Base-by-base conservation (phyloP, 2,113 vertebrate genomes). In the Sisor rabdophorus region DNA sequence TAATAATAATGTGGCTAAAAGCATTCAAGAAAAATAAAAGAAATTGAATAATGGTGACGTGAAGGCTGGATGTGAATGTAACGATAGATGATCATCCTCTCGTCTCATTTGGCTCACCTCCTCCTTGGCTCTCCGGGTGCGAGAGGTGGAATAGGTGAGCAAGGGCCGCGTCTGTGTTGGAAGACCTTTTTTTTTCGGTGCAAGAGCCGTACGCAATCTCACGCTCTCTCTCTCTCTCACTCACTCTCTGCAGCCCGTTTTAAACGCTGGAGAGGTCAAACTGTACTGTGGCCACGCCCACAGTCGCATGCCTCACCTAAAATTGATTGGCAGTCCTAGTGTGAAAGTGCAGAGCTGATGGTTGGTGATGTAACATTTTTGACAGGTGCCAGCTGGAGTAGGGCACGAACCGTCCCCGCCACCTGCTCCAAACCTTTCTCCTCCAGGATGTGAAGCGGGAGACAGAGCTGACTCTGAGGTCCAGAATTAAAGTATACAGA, bases 361-460 rank as follows among this genome's bases (percentile, higher is more conserved):
- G 68, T 84, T 0, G 86, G 44, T 0, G 79, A 72, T 30, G 54
- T 82, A 16, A 74, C 44, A 68, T 91, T 89, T 86, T 95, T 93
- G 81, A 94, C 94, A 12, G 95, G 96, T 73, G 95, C 96, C 79
- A 97, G 91, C 52, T 95, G 93, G 86, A 98, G 92, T 88, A 98
- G 93, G 20, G 95, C 93, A 74, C 92, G 87, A 55, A 99, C 95
- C 4, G 96, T 99, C 82, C 91, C 90, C 11, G 96, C 95, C 83
- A 98, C 94, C 91, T 95, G 95, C 86, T 93, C 87, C 91, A 99
- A 90, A 84, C 97, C 96, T 82, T 92, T 93, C 90, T 98, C 95
- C 93, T 98, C 97, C 93, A 99, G 93, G 90, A 99, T 98, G 92
- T 98, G 96, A 44, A 95, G 95, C 87, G 97, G 97, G 87, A 98